Conservation (phyloP, 2,888 invertebrate genomes). For the Muscina levida region DNA sequence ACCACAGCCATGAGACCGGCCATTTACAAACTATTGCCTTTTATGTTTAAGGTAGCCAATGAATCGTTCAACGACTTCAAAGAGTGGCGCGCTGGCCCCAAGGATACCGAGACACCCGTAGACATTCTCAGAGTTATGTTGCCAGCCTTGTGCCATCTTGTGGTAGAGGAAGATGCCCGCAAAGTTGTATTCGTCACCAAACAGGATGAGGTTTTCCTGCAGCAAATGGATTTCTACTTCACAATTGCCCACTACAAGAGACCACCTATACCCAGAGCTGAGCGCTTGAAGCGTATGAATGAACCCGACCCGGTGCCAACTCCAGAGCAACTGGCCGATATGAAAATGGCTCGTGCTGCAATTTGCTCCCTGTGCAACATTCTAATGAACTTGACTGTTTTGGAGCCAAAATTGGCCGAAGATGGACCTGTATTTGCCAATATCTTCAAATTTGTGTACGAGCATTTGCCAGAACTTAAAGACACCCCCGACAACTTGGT, state of each 20-base stretch:
- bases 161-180: constrained; percentile 93
- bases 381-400: constrained; percentile 94
- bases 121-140: constrained; percentile 91
- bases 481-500: constrained; percentile 91
- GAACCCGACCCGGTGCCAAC: constrained; percentile 89
- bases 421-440: constrained; percentile 88
- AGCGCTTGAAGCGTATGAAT: constrained; percentile 87
- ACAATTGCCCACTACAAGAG: constrained; percentile 92
- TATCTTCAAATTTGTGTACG: constrained; percentile 91
- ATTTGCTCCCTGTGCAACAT: constrained; percentile 95
- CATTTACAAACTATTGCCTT: constrained; percentile 90
- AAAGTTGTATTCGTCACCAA: constrained; percentile 88
- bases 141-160: constrained; percentile 94
- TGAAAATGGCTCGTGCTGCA: constrained; percentile 91
- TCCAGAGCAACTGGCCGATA: constrained; percentile 87
- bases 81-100: constrained; percentile 85
- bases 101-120: constrained; percentile 81
- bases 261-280: constrained; percentile 89
- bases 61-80: constrained; percentile 89
- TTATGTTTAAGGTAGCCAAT: constrained; percentile 89
- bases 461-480: constrained; percentile 91
- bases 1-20: constrained; percentile 92
- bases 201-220: constrained; percentile 89
- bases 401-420: constrained; percentile 91
- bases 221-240: constrained; percentile 91